phyloP scores from a whole-genome alignment of 1,140 invertebrate species.

The Vanessa tameamea region DNA sequence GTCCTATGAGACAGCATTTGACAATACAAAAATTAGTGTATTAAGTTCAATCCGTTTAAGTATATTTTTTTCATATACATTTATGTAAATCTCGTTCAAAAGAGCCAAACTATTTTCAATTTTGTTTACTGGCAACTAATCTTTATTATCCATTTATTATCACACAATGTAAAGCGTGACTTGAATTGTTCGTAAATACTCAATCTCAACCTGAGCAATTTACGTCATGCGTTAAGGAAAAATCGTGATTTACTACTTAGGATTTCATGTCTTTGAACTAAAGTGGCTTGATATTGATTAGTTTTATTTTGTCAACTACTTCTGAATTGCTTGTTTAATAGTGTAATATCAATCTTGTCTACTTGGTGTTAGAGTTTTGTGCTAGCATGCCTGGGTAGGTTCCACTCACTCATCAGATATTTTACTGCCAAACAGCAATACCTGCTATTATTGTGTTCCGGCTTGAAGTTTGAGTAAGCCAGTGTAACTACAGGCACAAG shows the following conservation, averaged over 20 bases:
- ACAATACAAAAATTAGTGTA: too few species aligned
- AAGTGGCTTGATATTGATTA: constrained; percentile 18
- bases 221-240: constrained; percentile 26
- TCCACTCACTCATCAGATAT: too few species aligned
- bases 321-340: not conserved
- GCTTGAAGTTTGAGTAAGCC: too few species aligned
- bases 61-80: not conserved
- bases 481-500: too few species aligned
- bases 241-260: constrained; percentile 33
- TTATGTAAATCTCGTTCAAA: not conserved
- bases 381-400: too few species aligned
- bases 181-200: constrained; percentile 26
- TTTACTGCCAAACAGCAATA: too few species aligned
- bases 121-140: constrained; percentile 13
- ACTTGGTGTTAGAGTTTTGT: too few species aligned
- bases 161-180: constrained; percentile 28
- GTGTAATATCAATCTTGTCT: not conserved
- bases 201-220: constrained; percentile 21
- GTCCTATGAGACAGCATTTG: too few species aligned
- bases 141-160: constrained; percentile 28
- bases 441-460: too few species aligned
- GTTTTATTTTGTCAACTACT: not conserved
- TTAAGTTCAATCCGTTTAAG: not conserved
- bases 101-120: not conserved
- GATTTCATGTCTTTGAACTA: constrained; percentile 24